A percentile compares a stretch with the other conserved stretches of the same genome.
Evolutionary conservation across 2,113 vertebrate genomes (phyloP).

Genomic region (Odobenus rosmarus): DNA sequence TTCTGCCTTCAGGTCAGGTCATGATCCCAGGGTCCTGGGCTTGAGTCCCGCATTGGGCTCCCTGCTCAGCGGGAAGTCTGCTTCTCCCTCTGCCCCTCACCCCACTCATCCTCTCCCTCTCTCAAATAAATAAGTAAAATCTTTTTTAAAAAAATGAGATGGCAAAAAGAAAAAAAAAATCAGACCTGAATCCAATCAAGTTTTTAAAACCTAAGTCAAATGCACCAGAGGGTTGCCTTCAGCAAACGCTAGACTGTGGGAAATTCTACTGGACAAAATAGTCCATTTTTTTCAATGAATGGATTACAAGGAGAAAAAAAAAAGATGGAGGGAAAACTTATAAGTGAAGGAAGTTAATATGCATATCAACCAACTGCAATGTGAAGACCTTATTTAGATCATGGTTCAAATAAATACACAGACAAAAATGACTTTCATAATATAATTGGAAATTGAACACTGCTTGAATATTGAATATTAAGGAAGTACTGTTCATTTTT

Average conservation of each 20-base stretch:
- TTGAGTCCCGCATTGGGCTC: background rate
- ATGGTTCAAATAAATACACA: background rate
- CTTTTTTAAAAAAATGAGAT: background rate
- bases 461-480: background rate
- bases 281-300: background rate
- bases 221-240: background rate
- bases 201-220: background rate
- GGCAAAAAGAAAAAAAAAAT: background rate
- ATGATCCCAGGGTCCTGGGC: background rate
- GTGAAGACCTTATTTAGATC: background rate
- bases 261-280: background rate
- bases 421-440: slow-evolving; percentile 18
- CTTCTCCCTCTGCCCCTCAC: background rate
- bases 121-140: background rate
- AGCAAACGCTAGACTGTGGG: background rate
- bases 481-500: background rate
- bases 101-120: background rate
- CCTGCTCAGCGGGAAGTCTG: background rate
- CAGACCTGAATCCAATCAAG: background rate
- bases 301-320: background rate
- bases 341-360: background rate
- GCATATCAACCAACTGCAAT: background rate
- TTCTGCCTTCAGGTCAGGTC: background rate
- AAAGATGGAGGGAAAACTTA: background rate
- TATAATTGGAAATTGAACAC: background rate